Base-by-base conservation (phyloP, 2,888 invertebrate genomes). In the Melikaiella ostensackeni region DNA sequence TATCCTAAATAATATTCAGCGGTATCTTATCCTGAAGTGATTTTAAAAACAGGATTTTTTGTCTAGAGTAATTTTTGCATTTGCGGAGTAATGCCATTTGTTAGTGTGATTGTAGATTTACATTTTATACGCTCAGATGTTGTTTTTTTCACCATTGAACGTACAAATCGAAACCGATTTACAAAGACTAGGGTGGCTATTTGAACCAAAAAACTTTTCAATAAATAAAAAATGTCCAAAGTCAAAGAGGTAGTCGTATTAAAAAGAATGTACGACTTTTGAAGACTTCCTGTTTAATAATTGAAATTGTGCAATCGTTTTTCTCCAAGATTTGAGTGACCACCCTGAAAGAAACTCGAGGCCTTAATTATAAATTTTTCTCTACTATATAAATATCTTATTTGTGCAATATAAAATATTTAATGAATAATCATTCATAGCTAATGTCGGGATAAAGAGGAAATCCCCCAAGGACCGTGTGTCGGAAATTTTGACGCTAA, bases 361-460 rank as follows among this genome's bases (percentile, higher is more conserved):
- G 66, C 66, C 46, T 66, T 66, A 46, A 46, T 4, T 24, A 38
- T 33, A n/a, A 79, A 66, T 27, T 81, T 78, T 57, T 76, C 27
- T 75, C 74, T 13, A 80, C 50, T 55, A 79, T 30, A 30, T 30
- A 3, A 3, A 30, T 78, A 76, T 55, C 73, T 81, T 55, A 77
- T 79, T 5, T 77, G 75, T 59, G 78, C 75, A 80, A 63, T 4
- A 30, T 35, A 63, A 30, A 35, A 62, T 21, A 30, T 62, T 38
- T 59, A 42, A 59, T 59, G 5, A 35, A 35, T 35, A 30, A 75
- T 30, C 13, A 30, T 70, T 70, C 70, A 70, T 70, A 70, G 70
- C 70, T 55, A 33, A 13, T 70, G 9, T 11, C 50, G 70, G 50
- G 42, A n/a, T 19, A 70, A 70, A 70, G 30, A 70, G 70, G 70